A percentile compares a stretch with the other conserved stretches of the same genome.
Conservation (phyloP, 92 coral and sea anemone genomes). For the Virgularia gustaviana region DNA sequence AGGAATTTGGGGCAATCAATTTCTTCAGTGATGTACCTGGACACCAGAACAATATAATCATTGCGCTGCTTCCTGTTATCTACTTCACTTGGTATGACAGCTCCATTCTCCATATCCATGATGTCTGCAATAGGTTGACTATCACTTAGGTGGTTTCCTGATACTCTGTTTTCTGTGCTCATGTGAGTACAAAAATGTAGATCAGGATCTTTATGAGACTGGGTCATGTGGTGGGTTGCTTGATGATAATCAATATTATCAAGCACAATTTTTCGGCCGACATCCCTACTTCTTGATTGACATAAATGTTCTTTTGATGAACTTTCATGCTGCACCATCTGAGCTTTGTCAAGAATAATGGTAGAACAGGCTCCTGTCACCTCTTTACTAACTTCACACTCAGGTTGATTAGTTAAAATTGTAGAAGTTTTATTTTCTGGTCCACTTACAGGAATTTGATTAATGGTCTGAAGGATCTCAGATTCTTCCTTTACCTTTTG, state of each 20-base stretch:
- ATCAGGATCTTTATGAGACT: constrained; percentile 1
- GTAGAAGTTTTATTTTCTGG: neutral
- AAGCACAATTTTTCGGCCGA: constrained; percentile 9
- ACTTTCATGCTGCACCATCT: neutral
- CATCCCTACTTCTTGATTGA: neutral
- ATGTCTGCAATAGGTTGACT: neutral
- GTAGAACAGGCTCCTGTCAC: neutral
- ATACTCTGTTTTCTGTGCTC: constrained; percentile 10
- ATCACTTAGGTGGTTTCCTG: constrained; percentile 8
- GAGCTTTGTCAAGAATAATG: neutral
- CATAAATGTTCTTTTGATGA: neutral
- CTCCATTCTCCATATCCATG: constrained; percentile 1
- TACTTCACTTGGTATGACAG: neutral
- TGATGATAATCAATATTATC: constrained; percentile 7
- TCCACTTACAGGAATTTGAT: neutral
- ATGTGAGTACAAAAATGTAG: neutral
- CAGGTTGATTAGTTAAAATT: neutral
- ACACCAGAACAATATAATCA: constrained; percentile 4
- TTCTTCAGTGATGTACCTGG: constrained; percentile 4
- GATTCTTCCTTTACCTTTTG: neutral
- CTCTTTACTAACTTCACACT: too few species aligned
- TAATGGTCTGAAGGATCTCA: constrained; percentile 1
- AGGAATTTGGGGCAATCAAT: constrained; percentile 35
- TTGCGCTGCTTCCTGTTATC: neutral
- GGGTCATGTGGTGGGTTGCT: neutral